Percentiles rank a stretch among this genome's conserved stretches.
phyloP scores from a whole-genome alignment of 2,888 invertebrate genomes.

The Villa cingulata region DNA sequence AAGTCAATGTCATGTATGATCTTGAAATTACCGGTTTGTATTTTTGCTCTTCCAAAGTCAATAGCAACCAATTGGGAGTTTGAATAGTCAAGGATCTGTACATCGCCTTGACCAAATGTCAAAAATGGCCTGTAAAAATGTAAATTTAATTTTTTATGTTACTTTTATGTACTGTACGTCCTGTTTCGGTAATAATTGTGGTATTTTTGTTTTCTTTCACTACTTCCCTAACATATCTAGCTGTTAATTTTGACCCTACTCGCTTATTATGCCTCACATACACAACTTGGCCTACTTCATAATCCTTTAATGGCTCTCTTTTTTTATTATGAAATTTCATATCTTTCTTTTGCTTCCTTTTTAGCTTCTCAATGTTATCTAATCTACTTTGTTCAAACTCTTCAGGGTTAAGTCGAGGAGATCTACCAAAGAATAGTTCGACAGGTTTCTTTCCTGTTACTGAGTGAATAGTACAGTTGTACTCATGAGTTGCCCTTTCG shows the following conservation, averaged over 20 bases:
- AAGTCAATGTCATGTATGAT: neutral
- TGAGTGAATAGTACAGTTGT: conserved; percentile 10
- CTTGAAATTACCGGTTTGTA: conserved; percentile 2
- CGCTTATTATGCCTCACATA: no score
- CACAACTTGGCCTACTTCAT: no score
- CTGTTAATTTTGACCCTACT: no score
- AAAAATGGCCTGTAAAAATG: neutral
- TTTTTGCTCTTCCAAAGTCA: neutral
- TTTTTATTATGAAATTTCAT: conserved; percentile 12
- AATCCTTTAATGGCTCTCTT: no score
- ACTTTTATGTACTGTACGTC: neutral
- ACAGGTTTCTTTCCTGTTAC: conserved; percentile 12
- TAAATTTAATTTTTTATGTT: neutral
- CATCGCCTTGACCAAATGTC: neutral
- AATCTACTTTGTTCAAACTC: conserved; percentile 10
- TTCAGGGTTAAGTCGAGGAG: conserved; percentile 8
- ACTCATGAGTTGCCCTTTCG: conserved; percentile 6
- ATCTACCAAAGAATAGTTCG: conserved; percentile 12
- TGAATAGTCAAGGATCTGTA: conserved; percentile 1
- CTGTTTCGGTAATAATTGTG: neutral
- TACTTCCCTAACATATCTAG: conserved; percentile 10
- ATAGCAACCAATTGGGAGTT: conserved; percentile 1
- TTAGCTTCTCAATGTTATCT: conserved; percentile 9
- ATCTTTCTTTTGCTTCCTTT: conserved; percentile 10
- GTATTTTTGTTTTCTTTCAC: conserved; percentile 7